Conservation (phyloP, 2,113 vertebrate species). For the Formicarius rufipectus region DNA sequence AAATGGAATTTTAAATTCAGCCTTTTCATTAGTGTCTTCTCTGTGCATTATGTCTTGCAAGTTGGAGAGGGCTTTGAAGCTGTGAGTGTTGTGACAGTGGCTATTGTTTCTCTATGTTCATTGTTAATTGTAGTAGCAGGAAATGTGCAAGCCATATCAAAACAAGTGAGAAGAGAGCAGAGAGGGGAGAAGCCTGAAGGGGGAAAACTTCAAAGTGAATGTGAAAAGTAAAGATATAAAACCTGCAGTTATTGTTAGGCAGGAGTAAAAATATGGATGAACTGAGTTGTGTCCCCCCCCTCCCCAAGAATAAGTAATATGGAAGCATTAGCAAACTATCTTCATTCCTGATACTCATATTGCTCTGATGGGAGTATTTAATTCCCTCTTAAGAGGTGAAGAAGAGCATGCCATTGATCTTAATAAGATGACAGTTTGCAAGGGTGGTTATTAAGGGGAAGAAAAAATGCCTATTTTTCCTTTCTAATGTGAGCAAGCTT, state of each 20-base stretch:
- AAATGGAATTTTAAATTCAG: slow-evolving; percentile 70
- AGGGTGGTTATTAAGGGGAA: not conserved
- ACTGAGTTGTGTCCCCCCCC: not conserved
- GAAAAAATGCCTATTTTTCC: not conserved
- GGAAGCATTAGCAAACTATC: not conserved
- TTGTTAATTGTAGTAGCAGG: slow-evolving; percentile 44
- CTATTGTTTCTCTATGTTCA: slow-evolving; percentile 7
- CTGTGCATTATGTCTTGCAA: slow-evolving; percentile 31
- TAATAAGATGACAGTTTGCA: not conserved
- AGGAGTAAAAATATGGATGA: not conserved
- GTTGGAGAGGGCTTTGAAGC: slow-evolving; percentile 44
- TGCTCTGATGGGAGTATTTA: not conserved
- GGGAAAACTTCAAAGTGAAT: not conserved
- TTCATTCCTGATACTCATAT: not conserved
- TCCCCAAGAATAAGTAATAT: not conserved
- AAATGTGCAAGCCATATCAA: slow-evolving; percentile 36
- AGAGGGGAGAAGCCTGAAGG: not conserved
- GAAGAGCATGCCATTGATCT: not conserved
- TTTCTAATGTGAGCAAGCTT: not conserved
- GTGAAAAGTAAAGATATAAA: not conserved
- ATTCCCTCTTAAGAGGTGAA: not conserved
- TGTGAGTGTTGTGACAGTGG: slow-evolving; percentile 10
- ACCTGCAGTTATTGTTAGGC: not conserved
- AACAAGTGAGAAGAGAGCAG: not conserved
- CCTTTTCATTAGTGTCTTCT: slow-evolving; percentile 50